These are phyloP conservation scores for Clarias magur DNA, from an alignment of 2,113 vertebrate species.

Conservation along the genomic window DNA sequence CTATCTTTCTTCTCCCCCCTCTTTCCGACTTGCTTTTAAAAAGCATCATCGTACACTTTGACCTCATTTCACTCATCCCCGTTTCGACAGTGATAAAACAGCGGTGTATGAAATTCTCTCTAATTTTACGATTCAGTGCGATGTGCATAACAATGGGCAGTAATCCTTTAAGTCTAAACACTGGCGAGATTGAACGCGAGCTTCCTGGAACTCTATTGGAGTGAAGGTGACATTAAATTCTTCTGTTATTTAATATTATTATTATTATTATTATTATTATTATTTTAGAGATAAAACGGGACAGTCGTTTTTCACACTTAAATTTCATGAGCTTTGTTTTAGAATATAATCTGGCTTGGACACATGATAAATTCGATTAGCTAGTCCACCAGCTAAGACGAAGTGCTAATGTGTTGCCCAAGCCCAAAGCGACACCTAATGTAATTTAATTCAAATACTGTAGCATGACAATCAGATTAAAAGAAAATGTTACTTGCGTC, in stretches of 20 bases:
- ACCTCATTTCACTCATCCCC: background rate
- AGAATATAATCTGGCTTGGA: background rate
- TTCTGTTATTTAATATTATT: background rate
- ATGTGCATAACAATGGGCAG: background rate
- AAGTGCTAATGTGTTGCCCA: background rate
- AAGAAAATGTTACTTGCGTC: background rate
- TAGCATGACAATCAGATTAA: background rate
- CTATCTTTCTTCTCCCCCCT: background rate
- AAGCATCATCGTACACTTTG: background rate
- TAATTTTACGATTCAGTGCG: background rate
- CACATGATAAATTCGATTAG: background rate
- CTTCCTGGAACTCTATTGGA: background rate
- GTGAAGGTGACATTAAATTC: background rate
- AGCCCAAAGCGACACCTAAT: background rate
- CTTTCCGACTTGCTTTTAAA: background rate
- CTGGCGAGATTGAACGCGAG: background rate
- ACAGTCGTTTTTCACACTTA: too few relatives aligned
- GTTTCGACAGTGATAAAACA: background rate
- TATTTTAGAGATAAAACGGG: background rate
- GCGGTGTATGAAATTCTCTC: background rate
- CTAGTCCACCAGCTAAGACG: background rate
- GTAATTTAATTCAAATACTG: background rate
- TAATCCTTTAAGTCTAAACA: conserved; percentile 10
- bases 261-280: background rate
- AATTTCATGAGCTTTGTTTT: background rate